Evolutionary conservation across 2,113 vertebrate species (phyloP), one percentile per base, ranked within the genome.

Genomic region (Psammodynastes pulverulentus): DNA sequence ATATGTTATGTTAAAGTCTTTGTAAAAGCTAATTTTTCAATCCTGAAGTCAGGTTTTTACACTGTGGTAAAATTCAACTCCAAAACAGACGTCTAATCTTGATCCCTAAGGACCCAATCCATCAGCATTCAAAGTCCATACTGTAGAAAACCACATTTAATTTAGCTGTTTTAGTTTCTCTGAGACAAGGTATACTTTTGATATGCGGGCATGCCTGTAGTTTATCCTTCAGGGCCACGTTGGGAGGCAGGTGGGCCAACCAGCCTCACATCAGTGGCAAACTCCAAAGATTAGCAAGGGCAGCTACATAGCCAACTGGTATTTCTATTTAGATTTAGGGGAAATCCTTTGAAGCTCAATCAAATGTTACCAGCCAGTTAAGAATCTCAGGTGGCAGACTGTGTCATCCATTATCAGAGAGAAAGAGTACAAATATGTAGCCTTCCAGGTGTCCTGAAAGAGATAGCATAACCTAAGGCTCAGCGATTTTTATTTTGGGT

Each of bases 21-120:
- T 1, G n/a, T 67, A 95, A 94, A 54, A 92, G 92, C 49, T 46
- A 89, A 49, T 53, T 39, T 92, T 46, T 93, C 2, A 48, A 62
- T 92, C 90, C 94, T 94, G 92, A 95, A 95, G 90, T 93, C 92
- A 94, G 95, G 93, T 92, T 89, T 89, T 89, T n/a, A 93, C 95
- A 58, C 7, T 3, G 29, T n/a, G 29, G 29, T 13, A 13, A 67
- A n/a, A n/a, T n/a, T n/a, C 58, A 67, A 13, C 58, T 67, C 26
- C 29, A n/a, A 67, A 67, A 67, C 58, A 67, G 29, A 23, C 8
- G 10, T 46, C 21, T 43, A 43, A 62, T 92, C 6, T 86, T 88
- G 53, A 93, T 79, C 53, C 29, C 29, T 85, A 49, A 79, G 10
- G 10, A 10, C 10, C 48, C 9, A 86, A 29, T 5, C 45, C 0